Evolutionary conservation across 2,888 invertebrate species (phyloP), one percentile per base, ranked within the genome.

Genomic region (Drosophila prostipennis): DNA sequence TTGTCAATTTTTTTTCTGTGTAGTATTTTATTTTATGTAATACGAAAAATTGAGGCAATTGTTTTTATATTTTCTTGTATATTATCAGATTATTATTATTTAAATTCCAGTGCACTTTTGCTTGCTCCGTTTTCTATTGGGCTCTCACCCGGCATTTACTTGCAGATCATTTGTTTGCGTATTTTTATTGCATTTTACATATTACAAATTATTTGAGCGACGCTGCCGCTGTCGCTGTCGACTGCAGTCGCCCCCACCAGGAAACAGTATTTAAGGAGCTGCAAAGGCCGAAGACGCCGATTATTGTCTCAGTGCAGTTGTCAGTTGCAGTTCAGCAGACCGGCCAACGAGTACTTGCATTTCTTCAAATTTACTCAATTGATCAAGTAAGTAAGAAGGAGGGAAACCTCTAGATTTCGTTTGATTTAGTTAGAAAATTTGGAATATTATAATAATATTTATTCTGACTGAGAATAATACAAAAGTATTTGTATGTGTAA

Each of bases 261-360:
- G 14, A 46, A n/a, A 40, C 14, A n/a, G 53, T 70, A 70, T 71
- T 70, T 70, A 70, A 70, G 42, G 53, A 53, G 32, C 6, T 29
- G 53, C 13, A 8, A 39, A 19, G n/a, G 39, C 2, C 32, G 19
- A 60, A 61, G 54, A n/a, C 37, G 6, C 6, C 70, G 60, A 60
- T 70, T 70, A 71, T 70, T 70, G 70, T 61, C 61, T 42, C 70
- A 70, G 72, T 71, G 60, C 70, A 70, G 70, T 70, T 48, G 65
- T 40, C 65, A 69, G 70, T 53, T 56, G 67, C 56, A 67, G 72
- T 71, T 71, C 53, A 29, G 48, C 48, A 43, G 71, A 19, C 53
- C 60, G 59, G 60, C 53, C 39, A 54, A 36, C 49, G 26, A 23
- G 23, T 34, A 56, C 48, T 68, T 46, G 71, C 19, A 69, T 53